Evolutionary conservation across 2,113 vertebrate species (phyloP).

Genomic region (Plecotus auritus): DNA sequence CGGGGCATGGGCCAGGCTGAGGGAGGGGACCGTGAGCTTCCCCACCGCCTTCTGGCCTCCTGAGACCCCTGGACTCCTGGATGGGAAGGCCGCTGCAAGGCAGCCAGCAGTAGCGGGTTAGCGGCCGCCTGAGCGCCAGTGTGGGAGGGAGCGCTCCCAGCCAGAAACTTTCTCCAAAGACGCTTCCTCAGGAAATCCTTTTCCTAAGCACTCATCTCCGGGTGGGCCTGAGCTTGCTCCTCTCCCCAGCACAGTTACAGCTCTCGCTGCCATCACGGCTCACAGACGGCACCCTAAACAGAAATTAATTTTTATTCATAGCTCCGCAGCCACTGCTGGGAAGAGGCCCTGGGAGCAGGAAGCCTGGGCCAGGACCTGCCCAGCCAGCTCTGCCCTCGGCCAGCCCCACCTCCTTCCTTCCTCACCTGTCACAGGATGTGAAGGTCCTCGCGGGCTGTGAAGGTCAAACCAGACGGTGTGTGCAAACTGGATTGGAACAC

Average conservation of each 20-base stretch:
- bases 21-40: neutral
- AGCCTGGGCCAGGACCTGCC: neutral
- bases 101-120: too few relatives aligned
- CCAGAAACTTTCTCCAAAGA: neutral
- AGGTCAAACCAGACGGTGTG: neutral
- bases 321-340: neutral
- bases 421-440: neutral
- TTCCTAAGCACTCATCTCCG: neutral
- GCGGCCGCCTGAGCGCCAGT: rapidly evolving
- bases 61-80: neutral
- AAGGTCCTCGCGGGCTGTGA: neutral
- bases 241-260: rapidly evolving
- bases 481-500: neutral
- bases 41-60: neutral
- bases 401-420: neutral
- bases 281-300: neutral
- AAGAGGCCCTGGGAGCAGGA: neutral
- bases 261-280: neutral
- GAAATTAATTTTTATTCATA: neutral
- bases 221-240: rapidly evolving
- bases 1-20: neutral
- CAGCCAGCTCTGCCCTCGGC: neutral
- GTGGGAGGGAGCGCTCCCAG: neutral
- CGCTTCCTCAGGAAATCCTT: neutral
- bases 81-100: too few relatives aligned